Evolutionary conservation across 2,888 invertebrate species (phyloP).

Genomic region (Parnassius smintheus): DNA sequence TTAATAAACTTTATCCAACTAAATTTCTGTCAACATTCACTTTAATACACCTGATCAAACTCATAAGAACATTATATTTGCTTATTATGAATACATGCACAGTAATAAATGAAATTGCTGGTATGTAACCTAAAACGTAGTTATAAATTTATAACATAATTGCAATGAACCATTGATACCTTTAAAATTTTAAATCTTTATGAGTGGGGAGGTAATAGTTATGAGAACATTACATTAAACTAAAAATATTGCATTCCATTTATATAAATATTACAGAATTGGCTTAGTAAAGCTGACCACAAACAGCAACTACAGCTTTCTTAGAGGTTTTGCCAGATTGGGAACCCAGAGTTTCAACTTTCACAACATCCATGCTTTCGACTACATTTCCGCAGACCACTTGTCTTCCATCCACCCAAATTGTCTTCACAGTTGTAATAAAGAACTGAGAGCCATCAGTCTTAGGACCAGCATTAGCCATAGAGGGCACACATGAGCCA

Average conservation of each 20-base stretch:
- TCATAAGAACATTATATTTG: too few relatives aligned
- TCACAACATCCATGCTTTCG: constrained; percentile 94
- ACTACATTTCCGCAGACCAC: constrained; percentile 94
- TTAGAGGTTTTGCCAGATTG: constrained; percentile 91
- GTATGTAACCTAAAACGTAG: constrained; percentile 69
- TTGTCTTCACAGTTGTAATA: constrained; percentile 93
- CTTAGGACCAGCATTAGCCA: constrained; percentile 98
- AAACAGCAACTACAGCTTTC: constrained; percentile 87
- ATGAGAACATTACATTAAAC: constrained; percentile 73
- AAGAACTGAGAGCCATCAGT: constrained; percentile 98
- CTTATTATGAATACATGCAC: constrained; percentile 71
- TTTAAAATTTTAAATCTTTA: constrained; percentile 52
- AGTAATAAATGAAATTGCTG: constrained; percentile 76
- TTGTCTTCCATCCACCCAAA: constrained; percentile 94
- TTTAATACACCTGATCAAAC: too few relatives aligned
- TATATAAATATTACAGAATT: constrained; percentile 59
- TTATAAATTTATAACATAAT: constrained; percentile 67
- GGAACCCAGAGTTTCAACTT: constrained; percentile 87
- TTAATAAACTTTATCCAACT: too few relatives aligned
- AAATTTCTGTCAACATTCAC: too few relatives aligned
- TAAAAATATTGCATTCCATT: constrained; percentile 70
- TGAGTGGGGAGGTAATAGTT: constrained; percentile 66
- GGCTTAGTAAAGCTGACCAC: constrained; percentile 86
- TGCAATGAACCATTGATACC: constrained; percentile 75
- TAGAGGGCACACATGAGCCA: constrained; percentile 94